A percentile compares a stretch with the other conserved stretches of the same genome.
Conservation (phyloP, 2,797 vertebrate genomes). For the Paedocypris micromegethes region DNA sequence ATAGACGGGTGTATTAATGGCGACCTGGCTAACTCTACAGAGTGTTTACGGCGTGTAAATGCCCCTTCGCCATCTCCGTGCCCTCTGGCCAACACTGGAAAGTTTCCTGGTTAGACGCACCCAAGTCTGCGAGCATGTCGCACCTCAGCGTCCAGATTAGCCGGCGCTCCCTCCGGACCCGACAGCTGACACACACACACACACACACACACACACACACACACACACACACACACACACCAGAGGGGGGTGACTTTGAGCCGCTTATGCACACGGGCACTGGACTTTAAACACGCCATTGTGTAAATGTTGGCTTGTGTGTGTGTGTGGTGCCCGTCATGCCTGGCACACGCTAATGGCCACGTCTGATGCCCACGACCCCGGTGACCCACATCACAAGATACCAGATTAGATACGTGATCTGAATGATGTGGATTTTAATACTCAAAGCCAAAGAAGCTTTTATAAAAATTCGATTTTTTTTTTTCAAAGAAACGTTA, state of each 20-base stretch:
- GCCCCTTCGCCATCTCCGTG: slow-evolving; percentile 4
- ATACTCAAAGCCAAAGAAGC: too few relatives aligned
- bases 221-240: background rate
- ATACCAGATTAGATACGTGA: too few relatives aligned
- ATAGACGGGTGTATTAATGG: too few relatives aligned
- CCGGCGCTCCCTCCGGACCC: slow-evolving; percentile 2
- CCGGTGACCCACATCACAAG: too few relatives aligned
- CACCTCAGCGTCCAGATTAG: slow-evolving; percentile 22
- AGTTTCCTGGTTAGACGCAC: slow-evolving; percentile 24
- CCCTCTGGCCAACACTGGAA: slow-evolving; percentile 29
- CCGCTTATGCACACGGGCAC: too few relatives aligned
- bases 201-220: background rate
- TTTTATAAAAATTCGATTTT: too few relatives aligned
- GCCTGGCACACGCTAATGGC: too few relatives aligned
- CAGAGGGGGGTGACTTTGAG: slow-evolving; percentile 19
- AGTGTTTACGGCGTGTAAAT: slow-evolving; percentile 20
- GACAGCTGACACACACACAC: slow-evolving; percentile 32
- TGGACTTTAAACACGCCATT: too few relatives aligned
- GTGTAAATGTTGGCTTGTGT: background rate
- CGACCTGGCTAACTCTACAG: slow-evolving; percentile 32
- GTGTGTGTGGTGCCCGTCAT: background rate
- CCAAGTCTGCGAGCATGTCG: background rate
- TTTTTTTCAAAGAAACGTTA: too few relatives aligned
- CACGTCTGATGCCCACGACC: too few relatives aligned
- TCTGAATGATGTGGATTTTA: too few relatives aligned